Base-by-base conservation (phyloP, 2,888 invertebrate genomes). In the Andrena fulva region DNA sequence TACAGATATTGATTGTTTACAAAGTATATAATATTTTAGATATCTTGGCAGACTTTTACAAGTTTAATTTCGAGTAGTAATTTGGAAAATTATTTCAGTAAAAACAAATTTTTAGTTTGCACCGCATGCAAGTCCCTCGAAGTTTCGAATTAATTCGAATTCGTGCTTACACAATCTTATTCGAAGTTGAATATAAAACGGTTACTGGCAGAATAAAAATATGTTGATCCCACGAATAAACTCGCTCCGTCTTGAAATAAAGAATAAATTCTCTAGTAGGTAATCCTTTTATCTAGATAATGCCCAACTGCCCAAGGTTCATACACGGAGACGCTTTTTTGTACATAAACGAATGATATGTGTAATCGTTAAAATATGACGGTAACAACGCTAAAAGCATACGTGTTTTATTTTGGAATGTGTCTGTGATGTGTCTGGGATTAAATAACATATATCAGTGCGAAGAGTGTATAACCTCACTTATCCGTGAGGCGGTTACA, bases 321-420 rank as follows among this genome's bases (percentile, higher is more conserved):
- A 89, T 88, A 85, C 52, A 89, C 87, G 84, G 90, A 90, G 89
- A 91, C 90, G 91, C 90, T 90, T 90, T 85, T 91, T 91, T 92
- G 91, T 92, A 92, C 91, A 92, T 92, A 92, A 52, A 89, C 87
- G 89, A 89, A 90, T 90, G 87, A 90, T 85, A 85, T 12, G 24
- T 90, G 87, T 91, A 91, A 92, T 91, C 91, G 90, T 92, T 91
- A 91, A 56, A 24, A 91, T 42, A 91, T 87, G 89, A 91, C 90
- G 86, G 91, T 90, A 88, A 56, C 86, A 90, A 90, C 90, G 91
- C 91, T 92, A 90, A 91, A 68, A 89, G 91, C 92, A 93, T 92
- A 92, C 86, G 90, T 92, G 93, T 93, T 93, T 93, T 92, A 92
- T 93, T 93, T 56, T 93, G 84, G 92, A 91, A 92, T 92, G 91